Evolutionary conservation across 1,140 invertebrate genomes (phyloP).

Genomic region (Galleria mellonella): DNA sequence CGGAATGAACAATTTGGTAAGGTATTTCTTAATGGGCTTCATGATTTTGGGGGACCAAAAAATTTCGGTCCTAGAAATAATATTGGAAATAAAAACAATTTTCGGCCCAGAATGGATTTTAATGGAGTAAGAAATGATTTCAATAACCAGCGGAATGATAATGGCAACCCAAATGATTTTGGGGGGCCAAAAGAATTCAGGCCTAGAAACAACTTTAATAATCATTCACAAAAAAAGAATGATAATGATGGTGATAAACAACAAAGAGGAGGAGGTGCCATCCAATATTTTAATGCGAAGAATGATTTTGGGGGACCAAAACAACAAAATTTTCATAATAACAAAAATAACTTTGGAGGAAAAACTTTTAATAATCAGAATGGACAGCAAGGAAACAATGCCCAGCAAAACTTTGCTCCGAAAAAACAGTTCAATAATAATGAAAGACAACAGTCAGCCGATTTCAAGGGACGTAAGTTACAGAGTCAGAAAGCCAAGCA

Average conservation of each 20-base stretch:
- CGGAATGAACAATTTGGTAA: constrained; percentile 78
- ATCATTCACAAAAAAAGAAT: constrained; percentile 59
- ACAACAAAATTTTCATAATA: constrained; percentile 38
- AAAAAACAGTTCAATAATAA: constrained; percentile 48
- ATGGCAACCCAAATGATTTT: constrained; percentile 62
- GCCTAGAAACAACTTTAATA: constrained; percentile 75
- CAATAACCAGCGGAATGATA: constrained; percentile 64
- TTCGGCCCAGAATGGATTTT: constrained; percentile 65
- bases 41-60: constrained; percentile 72
- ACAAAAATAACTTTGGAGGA: constrained; percentile 47
- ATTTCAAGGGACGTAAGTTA: constrained; percentile 73
- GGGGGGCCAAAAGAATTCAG: constrained; percentile 63
- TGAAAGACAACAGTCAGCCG: constrained; percentile 31
- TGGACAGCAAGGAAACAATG: constrained; percentile 33
- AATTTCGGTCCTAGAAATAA: constrained; percentile 65
- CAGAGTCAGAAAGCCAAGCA: constrained; percentile 79
- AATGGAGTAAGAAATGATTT: constrained; percentile 75
- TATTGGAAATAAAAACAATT: constrained; percentile 60
- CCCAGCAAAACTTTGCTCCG: constrained; percentile 48
- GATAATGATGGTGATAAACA: constrained; percentile 60
- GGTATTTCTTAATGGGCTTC: constrained; percentile 62
- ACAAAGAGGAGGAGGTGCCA: constrained; percentile 59
- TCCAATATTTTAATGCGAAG: constrained; percentile 61
- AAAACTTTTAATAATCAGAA: constrained; percentile 57
- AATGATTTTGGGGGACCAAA: constrained; percentile 73